Conservation (phyloP, 1,140 invertebrate genomes). For the Oryzaephilus surinamensis region DNA sequence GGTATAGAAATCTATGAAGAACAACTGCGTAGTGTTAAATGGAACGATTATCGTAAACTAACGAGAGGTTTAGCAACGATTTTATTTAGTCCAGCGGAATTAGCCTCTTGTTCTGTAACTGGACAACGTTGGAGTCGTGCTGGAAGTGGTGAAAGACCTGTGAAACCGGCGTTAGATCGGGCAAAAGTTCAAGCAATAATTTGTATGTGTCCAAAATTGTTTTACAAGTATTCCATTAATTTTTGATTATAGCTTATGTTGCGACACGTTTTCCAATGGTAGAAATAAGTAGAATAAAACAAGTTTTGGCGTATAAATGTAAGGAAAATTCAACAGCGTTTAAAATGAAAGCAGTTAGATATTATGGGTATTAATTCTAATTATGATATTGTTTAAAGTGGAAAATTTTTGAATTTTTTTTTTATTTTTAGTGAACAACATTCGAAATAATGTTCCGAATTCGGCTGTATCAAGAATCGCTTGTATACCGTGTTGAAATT, state of each 20-base stretch:
- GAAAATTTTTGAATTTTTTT: background rate
- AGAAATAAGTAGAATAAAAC: slow-evolving; percentile 61
- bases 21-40: slow-evolving; percentile 56
- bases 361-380: slow-evolving; percentile 38
- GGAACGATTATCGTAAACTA: slow-evolving; percentile 61
- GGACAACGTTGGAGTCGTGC: slow-evolving; percentile 63
- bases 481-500: too few relatives aligned
- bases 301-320: slow-evolving; percentile 65
- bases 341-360: slow-evolving; percentile 59
- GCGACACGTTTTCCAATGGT: slow-evolving; percentile 59
- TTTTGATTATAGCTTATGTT: slow-evolving; percentile 46
- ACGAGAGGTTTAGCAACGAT: slow-evolving; percentile 60
- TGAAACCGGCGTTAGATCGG: slow-evolving; percentile 58
- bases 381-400: background rate
- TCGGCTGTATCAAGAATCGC: too few relatives aligned
- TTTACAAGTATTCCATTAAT: background rate
- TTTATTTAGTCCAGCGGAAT: slow-evolving; percentile 58
- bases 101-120: slow-evolving; percentile 62
- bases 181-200: slow-evolving; percentile 63
- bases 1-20: slow-evolving; percentile 60
- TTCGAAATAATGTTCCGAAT: too few relatives aligned
- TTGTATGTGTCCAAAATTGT: slow-evolving; percentile 37
- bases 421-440: too few relatives aligned
- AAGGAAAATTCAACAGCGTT: slow-evolving; percentile 64
- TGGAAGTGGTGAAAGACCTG: slow-evolving; percentile 54